Conservation (phyloP, 2,797 vertebrate genomes). For the Pogonophryne albipinna region DNA sequence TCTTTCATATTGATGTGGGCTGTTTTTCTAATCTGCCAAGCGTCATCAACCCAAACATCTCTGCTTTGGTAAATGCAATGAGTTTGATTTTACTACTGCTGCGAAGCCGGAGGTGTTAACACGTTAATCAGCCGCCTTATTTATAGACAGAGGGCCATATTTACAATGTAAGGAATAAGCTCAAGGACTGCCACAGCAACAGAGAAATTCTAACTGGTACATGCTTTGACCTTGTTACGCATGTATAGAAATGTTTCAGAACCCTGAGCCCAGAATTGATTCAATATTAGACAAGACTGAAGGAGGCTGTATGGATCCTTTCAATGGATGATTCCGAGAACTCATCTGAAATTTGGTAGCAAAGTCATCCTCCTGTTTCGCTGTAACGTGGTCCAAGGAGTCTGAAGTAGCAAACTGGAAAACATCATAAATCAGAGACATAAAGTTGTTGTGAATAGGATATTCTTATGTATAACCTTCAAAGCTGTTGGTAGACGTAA, state of each 20-base stretch:
- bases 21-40: not conserved
- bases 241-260: not conserved
- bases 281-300: not conserved
- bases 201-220: not conserved
- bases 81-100: not conserved
- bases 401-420: not conserved
- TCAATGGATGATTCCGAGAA: not conserved
- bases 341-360: not conserved
- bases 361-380: slow-evolving; percentile 1
- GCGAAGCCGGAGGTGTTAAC: not conserved
- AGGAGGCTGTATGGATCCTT: not conserved
- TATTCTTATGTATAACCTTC: not conserved
- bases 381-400: not conserved
- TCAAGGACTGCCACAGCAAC: not conserved
- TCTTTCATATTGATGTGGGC: not conserved
- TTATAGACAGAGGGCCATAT: not conserved
- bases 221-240: not conserved
- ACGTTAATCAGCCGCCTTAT: not conserved
- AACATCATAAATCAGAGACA: slow-evolving; percentile 17
- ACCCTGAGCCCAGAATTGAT: not conserved
- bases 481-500: not conserved
- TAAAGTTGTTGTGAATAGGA: not conserved
- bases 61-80: not conserved
- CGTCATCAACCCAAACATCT: not conserved
- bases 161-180: not conserved